phyloP scores from a whole-genome alignment of 1,140 invertebrate genomes.

The Saccostrea cuccullata region DNA sequence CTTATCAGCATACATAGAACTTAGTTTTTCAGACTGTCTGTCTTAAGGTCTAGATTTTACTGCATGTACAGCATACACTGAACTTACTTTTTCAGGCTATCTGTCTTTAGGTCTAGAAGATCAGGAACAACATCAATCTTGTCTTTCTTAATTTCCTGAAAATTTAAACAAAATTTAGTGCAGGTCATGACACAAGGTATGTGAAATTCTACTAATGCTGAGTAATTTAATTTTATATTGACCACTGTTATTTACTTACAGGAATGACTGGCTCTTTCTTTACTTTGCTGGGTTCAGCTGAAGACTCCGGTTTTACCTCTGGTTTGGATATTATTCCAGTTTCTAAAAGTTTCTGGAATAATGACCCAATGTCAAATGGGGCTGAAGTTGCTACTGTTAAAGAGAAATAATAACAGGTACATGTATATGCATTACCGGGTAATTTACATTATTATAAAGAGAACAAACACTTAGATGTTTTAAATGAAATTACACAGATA shows the following conservation, averaged over 20 bases:
- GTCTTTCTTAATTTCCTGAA: conserved; percentile 67
- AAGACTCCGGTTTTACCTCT: conserved; percentile 31
- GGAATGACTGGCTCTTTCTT: neutral
- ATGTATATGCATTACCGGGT: neutral
- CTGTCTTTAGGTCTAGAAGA: conserved; percentile 69
- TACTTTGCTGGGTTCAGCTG: neutral
- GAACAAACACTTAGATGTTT: neutral
- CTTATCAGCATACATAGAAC: conserved; percentile 67
- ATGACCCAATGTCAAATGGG: conserved; percentile 86
- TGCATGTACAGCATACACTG: too few relatives aligned
- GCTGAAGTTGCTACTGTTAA: conserved; percentile 8
- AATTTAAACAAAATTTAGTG: neutral
- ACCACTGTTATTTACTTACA: neutral
- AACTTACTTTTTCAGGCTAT: conserved; percentile 85
- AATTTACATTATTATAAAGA: too few relatives aligned
- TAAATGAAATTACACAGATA: too few relatives aligned
- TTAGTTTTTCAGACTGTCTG: conserved; percentile 84
- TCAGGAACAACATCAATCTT: conserved; percentile 75
- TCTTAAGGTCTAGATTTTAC: conserved; percentile 64
- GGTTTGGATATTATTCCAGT: conserved; percentile 86
- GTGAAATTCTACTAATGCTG: neutral
- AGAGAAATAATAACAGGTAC: neutral
- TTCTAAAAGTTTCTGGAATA: conserved; percentile 91
- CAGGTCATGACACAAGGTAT: neutral
- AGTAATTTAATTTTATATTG: neutral